Percentiles rank a stretch among this genome's conserved stretches.
Conservation (phyloP, 1,140 invertebrate species). For the Drosophila nikananu region DNA sequence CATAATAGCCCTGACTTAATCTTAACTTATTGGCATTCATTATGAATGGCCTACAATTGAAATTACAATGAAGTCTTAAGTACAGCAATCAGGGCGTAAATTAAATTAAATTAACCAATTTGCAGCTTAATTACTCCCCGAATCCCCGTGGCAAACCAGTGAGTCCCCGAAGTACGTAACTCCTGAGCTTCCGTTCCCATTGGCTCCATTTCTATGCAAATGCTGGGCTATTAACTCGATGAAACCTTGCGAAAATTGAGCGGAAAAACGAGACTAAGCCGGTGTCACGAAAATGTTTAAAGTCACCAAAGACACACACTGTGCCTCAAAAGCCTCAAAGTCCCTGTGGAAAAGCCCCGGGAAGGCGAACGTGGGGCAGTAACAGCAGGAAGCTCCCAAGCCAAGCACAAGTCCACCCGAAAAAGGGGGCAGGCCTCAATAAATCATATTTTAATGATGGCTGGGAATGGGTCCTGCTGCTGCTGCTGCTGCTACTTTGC, state of each 20-base stretch:
- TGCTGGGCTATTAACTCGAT: constrained; percentile 62
- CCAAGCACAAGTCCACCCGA: constrained; percentile 49
- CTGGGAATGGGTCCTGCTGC: constrained; percentile 61
- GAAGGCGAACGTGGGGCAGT: constrained; percentile 15
- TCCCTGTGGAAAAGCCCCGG: constrained; percentile 40
- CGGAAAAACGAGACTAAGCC: constrained; percentile 46
- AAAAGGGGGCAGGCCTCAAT: constrained; percentile 45
- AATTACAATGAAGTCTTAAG: constrained; percentile 29
- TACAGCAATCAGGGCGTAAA: constrained; percentile 37
- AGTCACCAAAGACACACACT: constrained; percentile 32
- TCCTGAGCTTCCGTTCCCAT: not conserved
- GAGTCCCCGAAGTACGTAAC: constrained; percentile 36
- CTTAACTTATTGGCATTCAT: constrained; percentile 32
- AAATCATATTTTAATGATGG: constrained; percentile 82
- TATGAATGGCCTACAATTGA: constrained; percentile 29
- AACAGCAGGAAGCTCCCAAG: constrained; percentile 34
- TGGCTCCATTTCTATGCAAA: constrained; percentile 43
- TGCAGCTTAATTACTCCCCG: constrained; percentile 48
- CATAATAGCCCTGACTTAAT: constrained; percentile 10
- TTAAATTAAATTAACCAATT: constrained; percentile 62
- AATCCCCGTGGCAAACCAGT: constrained; percentile 14
- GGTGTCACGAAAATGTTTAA: constrained; percentile 51
- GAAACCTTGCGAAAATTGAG: constrained; percentile 43
- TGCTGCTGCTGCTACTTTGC: constrained; percentile 21
- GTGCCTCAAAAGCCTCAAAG: constrained; percentile 24